These are phyloP conservation scores for Eciton burchellii DNA, from an alignment of 1,140 invertebrate genomes.

Conservation along the genomic window DNA sequence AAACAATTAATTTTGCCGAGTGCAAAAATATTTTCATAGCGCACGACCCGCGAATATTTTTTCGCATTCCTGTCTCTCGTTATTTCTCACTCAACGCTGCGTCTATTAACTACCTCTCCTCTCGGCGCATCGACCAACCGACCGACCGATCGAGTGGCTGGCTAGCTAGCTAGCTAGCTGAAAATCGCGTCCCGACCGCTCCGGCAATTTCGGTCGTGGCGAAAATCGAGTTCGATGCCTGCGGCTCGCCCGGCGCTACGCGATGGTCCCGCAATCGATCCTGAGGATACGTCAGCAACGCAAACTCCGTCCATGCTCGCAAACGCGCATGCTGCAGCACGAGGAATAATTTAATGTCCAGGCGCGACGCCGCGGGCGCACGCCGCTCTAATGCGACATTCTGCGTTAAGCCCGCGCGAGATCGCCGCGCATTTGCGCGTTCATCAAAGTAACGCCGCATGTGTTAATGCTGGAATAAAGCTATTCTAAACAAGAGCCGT, in stretches of 20 bases:
- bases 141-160: too few relatives aligned
- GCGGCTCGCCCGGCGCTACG: not conserved
- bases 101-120: conserved; percentile 17
- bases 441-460: conserved; percentile 15
- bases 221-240: conserved; percentile 1
- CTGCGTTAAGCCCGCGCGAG: not conserved
- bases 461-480: conserved; percentile 1
- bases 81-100: not conserved
- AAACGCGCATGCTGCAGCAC: not conserved
- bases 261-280: conserved; percentile 16
- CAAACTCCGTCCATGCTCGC: not conserved
- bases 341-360: conserved; percentile 47
- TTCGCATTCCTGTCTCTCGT: conserved; percentile 18
- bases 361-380: not conserved
- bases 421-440: not conserved
- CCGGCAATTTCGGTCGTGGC: conserved; percentile 16
- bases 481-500: not conserved
- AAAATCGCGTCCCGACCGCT: conserved; percentile 1
- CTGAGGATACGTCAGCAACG: not conserved
- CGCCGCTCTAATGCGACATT: conserved; percentile 8
- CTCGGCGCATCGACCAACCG: too few relatives aligned
- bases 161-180: too few relatives aligned
- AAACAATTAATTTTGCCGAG: not conserved
- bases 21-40: not conserved
- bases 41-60: not conserved